Percentiles rank a stretch among this genome's conserved stretches.
These are phyloP conservation scores for Synanthedon vespiformis DNA, from an alignment of 2,888 invertebrate species.

Conservation along the genomic window DNA sequence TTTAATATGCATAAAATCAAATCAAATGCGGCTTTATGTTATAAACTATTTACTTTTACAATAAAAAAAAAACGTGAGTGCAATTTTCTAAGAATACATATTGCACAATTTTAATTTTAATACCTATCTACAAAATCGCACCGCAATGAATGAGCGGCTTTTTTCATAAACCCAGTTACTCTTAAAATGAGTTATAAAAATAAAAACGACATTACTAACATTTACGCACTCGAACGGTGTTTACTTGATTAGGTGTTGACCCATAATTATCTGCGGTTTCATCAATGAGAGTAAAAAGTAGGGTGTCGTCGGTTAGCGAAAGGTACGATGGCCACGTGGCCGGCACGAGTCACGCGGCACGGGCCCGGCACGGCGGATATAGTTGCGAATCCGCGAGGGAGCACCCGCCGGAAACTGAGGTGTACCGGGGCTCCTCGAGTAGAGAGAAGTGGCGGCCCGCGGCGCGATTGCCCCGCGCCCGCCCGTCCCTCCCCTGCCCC, in stretches of 20 bases:
- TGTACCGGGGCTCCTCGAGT: constrained; percentile 67
- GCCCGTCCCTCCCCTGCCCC: constrained; percentile 29
- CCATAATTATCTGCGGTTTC: constrained; percentile 43
- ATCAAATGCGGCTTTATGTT: too few relatives aligned
- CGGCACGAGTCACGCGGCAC: constrained; percentile 38
- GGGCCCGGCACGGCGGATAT: constrained; percentile 39
- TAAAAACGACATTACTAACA: background rate
- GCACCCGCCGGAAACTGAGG: constrained; percentile 68
- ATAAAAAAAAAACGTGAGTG: too few relatives aligned
- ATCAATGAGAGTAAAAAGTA: constrained; percentile 47
- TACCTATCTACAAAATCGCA: too few relatives aligned
- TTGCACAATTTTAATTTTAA: too few relatives aligned
- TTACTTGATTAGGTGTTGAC: constrained; percentile 10
- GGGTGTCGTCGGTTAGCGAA: constrained; percentile 18
- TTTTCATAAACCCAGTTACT: too few relatives aligned
- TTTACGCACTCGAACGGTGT: background rate
- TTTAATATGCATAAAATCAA: too few relatives aligned
- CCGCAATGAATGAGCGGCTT: too few relatives aligned
- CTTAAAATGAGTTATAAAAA: background rate
- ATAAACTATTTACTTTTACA: too few relatives aligned
- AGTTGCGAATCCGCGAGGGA: constrained; percentile 60
- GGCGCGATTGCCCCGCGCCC: constrained; percentile 44
- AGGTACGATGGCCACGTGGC: constrained; percentile 52
- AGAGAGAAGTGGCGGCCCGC: constrained; percentile 67
- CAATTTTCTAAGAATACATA: too few relatives aligned